Percentiles rank a stretch among this genome's conserved stretches.
Conservation (phyloP, 2,797 vertebrate genomes). For the Cynopterus sphinx region DNA sequence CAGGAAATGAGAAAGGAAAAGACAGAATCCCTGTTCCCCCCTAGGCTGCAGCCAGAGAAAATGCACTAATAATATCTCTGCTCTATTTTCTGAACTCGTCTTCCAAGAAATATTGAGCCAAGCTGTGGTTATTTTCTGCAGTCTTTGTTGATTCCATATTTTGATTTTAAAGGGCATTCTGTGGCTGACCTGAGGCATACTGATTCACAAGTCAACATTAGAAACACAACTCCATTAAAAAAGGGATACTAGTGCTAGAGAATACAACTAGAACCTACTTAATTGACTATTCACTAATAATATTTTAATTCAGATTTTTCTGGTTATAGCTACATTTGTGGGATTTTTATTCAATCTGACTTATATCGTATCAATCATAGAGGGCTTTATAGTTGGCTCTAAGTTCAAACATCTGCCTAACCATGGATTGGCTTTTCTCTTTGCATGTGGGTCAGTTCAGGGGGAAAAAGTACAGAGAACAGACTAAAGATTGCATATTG, state of each 20-base stretch:
- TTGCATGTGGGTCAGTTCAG: background rate
- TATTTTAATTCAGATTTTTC: slow-evolving; percentile 44
- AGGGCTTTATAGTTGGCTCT: background rate
- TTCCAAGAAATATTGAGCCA: background rate
- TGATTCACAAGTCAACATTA: background rate
- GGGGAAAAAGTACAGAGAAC: background rate
- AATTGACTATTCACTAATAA: background rate
- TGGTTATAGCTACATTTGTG: background rate
- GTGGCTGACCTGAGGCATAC: background rate
- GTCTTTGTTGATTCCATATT: background rate
- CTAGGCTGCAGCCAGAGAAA: background rate
- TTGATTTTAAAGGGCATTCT: background rate
- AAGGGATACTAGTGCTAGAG: background rate
- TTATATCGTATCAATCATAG: background rate
- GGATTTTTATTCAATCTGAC: background rate
- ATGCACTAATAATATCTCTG: background rate
- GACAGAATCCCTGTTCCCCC: background rate
- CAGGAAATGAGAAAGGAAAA: background rate
- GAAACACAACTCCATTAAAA: background rate
- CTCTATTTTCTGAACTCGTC: background rate
- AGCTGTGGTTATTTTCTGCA: background rate
- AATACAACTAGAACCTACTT: background rate
- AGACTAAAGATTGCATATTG: background rate
- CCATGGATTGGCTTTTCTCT: background rate
- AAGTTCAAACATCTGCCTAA: background rate